A percentile compares a stretch with the other conserved stretches of the same genome.
phyloP scores from a whole-genome alignment of 2,113 vertebrate genomes.

The Cinclus mexicanus region DNA sequence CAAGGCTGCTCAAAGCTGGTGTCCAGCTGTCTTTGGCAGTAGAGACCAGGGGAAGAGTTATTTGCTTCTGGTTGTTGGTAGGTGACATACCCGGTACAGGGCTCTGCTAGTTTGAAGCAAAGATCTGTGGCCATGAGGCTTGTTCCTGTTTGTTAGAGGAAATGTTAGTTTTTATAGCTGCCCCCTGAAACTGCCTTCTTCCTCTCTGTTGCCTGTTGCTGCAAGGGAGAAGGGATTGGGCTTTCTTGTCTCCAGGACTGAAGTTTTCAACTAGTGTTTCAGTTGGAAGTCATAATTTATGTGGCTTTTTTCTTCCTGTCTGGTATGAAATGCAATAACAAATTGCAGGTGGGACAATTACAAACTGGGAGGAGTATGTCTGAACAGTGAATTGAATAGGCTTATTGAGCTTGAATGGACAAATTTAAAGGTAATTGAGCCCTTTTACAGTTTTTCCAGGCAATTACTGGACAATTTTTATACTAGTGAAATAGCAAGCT shows the following conservation, averaged over 20 bases:
- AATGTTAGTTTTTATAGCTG: neutral
- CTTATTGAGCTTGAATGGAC: neutral
- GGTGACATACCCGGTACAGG: neutral
- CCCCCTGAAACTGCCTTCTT: neutral
- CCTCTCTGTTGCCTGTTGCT: neutral
- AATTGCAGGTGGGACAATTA: neutral
- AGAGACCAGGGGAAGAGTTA: neutral
- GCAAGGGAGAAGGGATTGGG: neutral
- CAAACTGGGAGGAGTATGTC: neutral
- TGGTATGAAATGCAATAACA: neutral
- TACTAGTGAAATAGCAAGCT: neutral
- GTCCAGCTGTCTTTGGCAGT: neutral
- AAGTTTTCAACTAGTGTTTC: neutral
- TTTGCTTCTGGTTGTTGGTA: neutral
- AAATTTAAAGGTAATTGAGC: neutral
- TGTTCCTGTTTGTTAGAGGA: neutral
- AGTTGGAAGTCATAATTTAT: neutral
- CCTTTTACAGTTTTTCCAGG: neutral
- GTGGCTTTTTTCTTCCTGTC: neutral
- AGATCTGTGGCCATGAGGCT: fast-evolving
- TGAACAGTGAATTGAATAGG: neutral
- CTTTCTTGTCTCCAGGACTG: neutral
- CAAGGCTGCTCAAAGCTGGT: neutral
- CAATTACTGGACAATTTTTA: neutral
- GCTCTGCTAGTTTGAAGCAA: neutral